These are phyloP conservation scores for Silurus asotus DNA, from an alignment of 2,113 vertebrate genomes.

Conservation along the genomic window DNA sequence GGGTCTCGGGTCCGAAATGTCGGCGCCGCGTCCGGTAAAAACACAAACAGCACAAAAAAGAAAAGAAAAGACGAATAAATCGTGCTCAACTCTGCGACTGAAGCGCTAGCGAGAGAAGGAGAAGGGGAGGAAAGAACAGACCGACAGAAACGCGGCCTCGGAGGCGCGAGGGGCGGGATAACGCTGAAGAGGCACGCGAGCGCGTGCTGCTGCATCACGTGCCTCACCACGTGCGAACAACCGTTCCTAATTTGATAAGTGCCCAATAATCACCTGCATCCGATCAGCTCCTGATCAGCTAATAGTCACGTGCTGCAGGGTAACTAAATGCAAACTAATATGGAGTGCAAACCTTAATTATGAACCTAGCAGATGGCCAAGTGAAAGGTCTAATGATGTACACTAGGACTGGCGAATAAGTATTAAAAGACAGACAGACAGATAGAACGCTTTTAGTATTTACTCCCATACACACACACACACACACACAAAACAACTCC, in stretches of 20 bases:
- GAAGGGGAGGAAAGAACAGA: neutral
- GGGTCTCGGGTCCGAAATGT: neutral
- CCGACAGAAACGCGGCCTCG: neutral
- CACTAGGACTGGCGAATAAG: neutral
- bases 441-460: too few relatives aligned
- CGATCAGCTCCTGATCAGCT: neutral
- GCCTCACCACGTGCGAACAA: neutral
- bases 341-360: neutral
- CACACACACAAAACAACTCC: too few relatives aligned
- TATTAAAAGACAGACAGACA: neutral
- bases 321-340: neutral
- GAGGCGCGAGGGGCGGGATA: neutral
- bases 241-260: neutral
- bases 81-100: neutral
- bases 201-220: neutral
- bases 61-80: too few relatives aligned
- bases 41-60: neutral
- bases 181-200: neutral
- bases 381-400: neutral
- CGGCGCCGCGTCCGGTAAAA: neutral
- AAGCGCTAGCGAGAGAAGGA: neutral
- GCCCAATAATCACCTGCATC: neutral
- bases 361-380: neutral
- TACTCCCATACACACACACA: too few relatives aligned
- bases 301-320: neutral